phyloP scores from a whole-genome alignment of 2,797 vertebrate genomes.

The Vireo griseus region DNA sequence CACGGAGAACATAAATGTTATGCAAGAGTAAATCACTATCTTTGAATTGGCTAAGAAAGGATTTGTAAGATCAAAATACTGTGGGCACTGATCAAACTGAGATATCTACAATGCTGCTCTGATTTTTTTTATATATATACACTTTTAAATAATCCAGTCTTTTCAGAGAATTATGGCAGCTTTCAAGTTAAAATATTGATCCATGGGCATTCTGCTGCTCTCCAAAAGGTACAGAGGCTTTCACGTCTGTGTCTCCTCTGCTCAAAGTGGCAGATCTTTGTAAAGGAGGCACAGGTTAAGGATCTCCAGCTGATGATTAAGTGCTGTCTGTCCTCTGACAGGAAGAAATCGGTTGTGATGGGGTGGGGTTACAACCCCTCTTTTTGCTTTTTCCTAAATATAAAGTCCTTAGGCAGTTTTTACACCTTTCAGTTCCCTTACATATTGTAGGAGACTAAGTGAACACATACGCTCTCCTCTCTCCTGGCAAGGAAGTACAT shows the following conservation, averaged over 20 bases:
- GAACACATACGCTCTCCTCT: neutral
- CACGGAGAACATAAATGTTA: neutral
- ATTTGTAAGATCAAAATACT: neutral
- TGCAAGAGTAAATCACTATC: neutral
- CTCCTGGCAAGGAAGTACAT: neutral
- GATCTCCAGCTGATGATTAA: neutral
- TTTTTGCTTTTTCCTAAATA: neutral
- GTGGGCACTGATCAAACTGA: neutral
- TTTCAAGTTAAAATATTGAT: slow-evolving; percentile 23
- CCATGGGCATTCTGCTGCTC: neutral
- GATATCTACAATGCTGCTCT: neutral
- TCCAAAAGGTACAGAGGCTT: neutral
- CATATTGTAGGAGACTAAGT: neutral
- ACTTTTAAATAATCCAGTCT: slow-evolving; percentile 7
- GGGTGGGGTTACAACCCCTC: neutral
- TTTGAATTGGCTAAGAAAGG: neutral
- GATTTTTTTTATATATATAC: neutral
- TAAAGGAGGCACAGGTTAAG: neutral
- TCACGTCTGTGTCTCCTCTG: fast-evolving
- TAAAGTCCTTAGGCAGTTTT: neutral
- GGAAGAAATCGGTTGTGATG: neutral
- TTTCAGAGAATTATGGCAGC: neutral
- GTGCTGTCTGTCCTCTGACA: neutral
- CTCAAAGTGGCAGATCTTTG: neutral
- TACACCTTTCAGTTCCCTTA: neutral